Evolutionary conservation across 2,113 vertebrate species (phyloP), one percentile per base, ranked within the genome.

Genomic region (Tupaia chinensis): DNA sequence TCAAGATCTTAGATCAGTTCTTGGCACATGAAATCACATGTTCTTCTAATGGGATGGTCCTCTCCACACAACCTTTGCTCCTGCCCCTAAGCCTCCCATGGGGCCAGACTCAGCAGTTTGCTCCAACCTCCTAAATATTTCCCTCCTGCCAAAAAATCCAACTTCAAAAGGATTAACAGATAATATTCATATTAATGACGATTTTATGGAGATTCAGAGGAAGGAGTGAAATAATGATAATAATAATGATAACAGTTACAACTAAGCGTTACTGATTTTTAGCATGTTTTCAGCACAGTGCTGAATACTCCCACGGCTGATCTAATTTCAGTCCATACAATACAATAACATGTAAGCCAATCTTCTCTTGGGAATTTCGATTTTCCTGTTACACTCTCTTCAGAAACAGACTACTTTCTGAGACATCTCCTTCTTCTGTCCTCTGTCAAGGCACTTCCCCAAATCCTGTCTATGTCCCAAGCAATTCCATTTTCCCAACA

Each of bases 341-440:
- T 23, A 89, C 12, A 53, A 44, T 44, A 91, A 85, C 15, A 82
- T 25, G 22, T 9, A 74, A 94, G 29, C 19, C 74, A 93, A 92
- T 9, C 32, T 96, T 61, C 66, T 80, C n/a, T 79, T 56, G 9
- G 12, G 34, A 81, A 60, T 82, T 86, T 91, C n/a, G 15, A 61
- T 72, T 86, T 60, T 87, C 58, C 78, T 73, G 73, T 5, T 63
- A 16, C 9, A 77, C 61, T 22, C 23, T 82, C 63, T 82, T 95
- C 69, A 81, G 69, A 73, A 81, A 89, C 83, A 97, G 68, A 88
- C 61, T 61, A 54, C 44, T 74, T 92, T 80, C 29, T 60, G 32
- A 53, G 56, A 12, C 88, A 4, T 90, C 17, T 92, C 44, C 87
- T 56, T 74, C 87, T 86, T 86, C 17, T 58, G 27, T 69, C 34